phyloP scores from a whole-genome alignment of 2,113 vertebrate species.

The Sialia sialis region DNA sequence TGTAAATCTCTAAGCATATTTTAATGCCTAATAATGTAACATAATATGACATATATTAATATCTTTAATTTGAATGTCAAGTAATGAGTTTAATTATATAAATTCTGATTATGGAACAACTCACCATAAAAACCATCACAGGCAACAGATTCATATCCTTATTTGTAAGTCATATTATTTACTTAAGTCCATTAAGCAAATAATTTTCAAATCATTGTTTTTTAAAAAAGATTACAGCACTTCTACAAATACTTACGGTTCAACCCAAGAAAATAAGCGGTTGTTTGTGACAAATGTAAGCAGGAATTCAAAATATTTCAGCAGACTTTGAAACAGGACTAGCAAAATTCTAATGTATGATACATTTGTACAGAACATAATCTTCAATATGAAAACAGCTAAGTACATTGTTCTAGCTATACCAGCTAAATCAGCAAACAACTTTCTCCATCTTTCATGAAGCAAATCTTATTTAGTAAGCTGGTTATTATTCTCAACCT shows the following conservation, averaged over 20 bases:
- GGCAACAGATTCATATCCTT: background rate
- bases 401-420: background rate
- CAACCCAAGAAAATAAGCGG: conserved; percentile 30
- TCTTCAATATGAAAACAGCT: background rate
- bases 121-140: background rate
- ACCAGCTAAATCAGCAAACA: background rate
- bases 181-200: background rate
- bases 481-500: background rate
- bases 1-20: background rate
- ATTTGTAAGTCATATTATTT: background rate
- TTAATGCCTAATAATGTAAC: background rate
- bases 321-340: background rate
- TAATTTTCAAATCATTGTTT: conserved; percentile 14
- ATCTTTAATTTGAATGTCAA: background rate
- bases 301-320: background rate
- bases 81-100: background rate
- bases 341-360: background rate
- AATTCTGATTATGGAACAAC: background rate
- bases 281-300: background rate
- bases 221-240: background rate
- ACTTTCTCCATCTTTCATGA: background rate
- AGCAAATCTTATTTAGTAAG: background rate
- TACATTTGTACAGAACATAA: background rate
- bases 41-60: background rate
- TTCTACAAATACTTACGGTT: conserved; percentile 38